A percentile compares a stretch with the other conserved stretches of the same genome.
Conservation (phyloP, 2,113 vertebrate species). For the Odocoileus hemionus region DNA sequence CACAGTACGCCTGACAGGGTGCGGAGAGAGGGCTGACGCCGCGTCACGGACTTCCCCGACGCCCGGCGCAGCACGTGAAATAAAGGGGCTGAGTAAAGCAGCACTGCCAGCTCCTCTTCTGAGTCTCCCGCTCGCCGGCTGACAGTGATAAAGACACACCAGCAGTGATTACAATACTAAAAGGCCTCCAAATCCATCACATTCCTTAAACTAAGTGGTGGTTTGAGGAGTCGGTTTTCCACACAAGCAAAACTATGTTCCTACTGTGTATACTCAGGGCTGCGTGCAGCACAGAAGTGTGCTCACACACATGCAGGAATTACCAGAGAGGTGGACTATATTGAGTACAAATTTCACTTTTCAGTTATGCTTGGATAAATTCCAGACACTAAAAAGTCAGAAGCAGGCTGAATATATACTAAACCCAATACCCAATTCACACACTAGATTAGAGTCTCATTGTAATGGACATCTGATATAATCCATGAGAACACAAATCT, state of each 20-base stretch:
- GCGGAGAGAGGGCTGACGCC: neutral
- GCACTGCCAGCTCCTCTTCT: neutral
- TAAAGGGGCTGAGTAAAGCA: neutral
- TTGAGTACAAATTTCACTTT: constrained; percentile 50
- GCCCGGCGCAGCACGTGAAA: neutral
- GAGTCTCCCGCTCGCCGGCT: neutral
- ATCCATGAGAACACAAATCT: constrained; percentile 62
- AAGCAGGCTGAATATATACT: constrained; percentile 65
- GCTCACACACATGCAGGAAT: neutral
- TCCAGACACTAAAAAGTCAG: constrained; percentile 62
- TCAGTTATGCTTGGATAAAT: constrained; percentile 70
- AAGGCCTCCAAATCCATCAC: neutral
- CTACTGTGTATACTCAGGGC: neutral
- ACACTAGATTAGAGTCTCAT: constrained; percentile 53
- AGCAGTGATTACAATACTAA: neutral
- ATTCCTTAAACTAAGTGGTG: neutral
- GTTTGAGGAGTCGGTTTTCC: constrained; percentile 22
- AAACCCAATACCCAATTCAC: constrained; percentile 72
- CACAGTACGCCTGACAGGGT: rapidly evolving
- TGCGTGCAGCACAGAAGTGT: neutral
- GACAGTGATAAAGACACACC: neutral
- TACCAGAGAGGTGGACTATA: constrained; percentile 5
- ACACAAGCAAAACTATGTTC: constrained; percentile 26
- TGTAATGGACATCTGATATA: constrained; percentile 63
- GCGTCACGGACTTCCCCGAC: neutral